phyloP scores from a whole-genome alignment of 2,113 vertebrate genomes.

The Marmota monax region DNA sequence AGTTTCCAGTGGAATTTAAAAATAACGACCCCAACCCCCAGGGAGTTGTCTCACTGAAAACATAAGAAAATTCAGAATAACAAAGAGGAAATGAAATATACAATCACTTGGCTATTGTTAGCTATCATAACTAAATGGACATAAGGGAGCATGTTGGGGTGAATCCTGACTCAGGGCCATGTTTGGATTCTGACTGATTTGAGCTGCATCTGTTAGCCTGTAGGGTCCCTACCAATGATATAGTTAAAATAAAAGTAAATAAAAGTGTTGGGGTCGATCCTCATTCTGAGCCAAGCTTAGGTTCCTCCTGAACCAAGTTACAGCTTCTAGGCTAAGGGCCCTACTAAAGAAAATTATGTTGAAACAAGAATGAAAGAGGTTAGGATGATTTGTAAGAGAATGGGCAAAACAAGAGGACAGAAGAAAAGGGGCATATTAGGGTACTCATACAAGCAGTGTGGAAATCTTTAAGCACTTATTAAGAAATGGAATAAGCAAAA shows the following conservation, averaged over 20 bases:
- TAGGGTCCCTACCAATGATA: background rate
- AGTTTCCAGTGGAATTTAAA: background rate
- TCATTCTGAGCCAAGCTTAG: background rate
- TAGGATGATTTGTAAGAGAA: background rate
- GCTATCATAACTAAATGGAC: background rate
- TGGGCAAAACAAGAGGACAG: background rate
- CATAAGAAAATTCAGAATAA: background rate
- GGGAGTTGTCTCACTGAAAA: background rate
- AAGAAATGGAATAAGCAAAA: background rate
- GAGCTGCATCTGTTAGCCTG: background rate
- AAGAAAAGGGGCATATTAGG: background rate
- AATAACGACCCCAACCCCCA: background rate
- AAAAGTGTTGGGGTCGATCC: background rate
- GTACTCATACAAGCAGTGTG: background rate
- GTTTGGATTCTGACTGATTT: background rate
- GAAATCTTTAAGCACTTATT: background rate
- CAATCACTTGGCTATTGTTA: background rate
- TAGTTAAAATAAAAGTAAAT: background rate
- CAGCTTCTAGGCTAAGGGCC: background rate
- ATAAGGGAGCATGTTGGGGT: background rate
- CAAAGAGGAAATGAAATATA: background rate
- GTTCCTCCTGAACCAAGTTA: background rate
- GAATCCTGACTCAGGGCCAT: background rate
- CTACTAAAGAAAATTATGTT: background rate
- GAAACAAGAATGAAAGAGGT: background rate